These are phyloP conservation scores for Poliocrania exsul DNA, from an alignment of 2,797 vertebrate species.

Conservation along the genomic window DNA sequence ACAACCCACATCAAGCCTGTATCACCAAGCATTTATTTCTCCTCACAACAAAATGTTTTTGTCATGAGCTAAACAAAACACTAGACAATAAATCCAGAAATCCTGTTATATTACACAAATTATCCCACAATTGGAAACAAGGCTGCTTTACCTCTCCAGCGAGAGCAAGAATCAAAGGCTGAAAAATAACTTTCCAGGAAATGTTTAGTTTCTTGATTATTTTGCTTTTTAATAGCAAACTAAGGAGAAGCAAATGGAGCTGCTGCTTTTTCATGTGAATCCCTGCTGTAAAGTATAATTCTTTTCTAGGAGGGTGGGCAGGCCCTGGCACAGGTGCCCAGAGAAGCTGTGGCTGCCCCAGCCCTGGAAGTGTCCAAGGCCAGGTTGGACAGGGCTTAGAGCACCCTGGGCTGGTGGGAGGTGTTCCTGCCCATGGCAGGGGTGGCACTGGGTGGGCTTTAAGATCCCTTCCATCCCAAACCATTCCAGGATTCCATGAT, in stretches of 20 bases:
- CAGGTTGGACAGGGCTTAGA: too few relatives aligned
- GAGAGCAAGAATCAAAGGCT: constrained; percentile 44
- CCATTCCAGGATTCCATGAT: background rate
- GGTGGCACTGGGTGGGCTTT: background rate
- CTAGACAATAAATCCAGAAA: constrained; percentile 41
- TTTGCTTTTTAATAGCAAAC: constrained; percentile 26
- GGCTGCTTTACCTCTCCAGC: constrained; percentile 23
- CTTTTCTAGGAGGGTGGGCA: rapidly evolving
- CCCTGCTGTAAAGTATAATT: background rate
- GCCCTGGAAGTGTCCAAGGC: background rate
- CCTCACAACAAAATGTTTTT: background rate
- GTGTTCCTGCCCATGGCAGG: background rate
- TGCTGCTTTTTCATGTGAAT: background rate
- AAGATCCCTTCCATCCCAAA: background rate
- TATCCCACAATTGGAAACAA: constrained; percentile 52
- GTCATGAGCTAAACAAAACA: constrained; percentile 24
- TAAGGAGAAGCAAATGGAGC: background rate
- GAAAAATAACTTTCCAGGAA: constrained; percentile 43
- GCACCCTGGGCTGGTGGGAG: rapidly evolving
- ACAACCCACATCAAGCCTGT: background rate
- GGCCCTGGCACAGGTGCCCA: background rate
- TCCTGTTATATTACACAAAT: constrained; percentile 49
- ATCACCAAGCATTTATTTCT: background rate
- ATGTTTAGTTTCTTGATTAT: constrained; percentile 23
- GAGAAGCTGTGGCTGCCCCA: background rate